Base-by-base conservation (phyloP, 2,797 vertebrate genomes). In the Notolepis coatsorum region DNA sequence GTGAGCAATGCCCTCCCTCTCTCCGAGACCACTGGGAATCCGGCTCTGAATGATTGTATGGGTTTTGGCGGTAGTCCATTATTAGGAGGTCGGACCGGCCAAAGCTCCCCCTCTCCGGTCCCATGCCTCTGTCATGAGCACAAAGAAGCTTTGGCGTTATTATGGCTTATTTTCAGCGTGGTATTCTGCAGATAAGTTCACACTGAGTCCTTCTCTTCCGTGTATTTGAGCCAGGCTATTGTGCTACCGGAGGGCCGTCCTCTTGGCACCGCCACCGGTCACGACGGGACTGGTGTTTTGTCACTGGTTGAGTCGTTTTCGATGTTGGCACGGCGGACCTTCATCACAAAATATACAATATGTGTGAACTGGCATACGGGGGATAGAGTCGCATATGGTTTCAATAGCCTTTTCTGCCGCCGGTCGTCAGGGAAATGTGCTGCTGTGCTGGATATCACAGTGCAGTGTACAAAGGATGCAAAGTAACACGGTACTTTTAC, bases 151-250 rank as follows among this genome's bases (percentile, higher is more conserved):
- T 64, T 70, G 71, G 65, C 63, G 9, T 84, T 77, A 81, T 84
- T 84, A 84, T 66, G 23, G 70, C 63, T 76, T 73, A 75, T 84
- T 79, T 84, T 70, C 75, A 75, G 46, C 20, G 0, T 76, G 71
- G 74, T 68, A 73, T 78, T 77, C 56, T 71, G 77, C 73, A 73
- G 84, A 86, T 87, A 82, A 84, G 75, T 84, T 88, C 72, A 66
- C 42, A 52, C 0, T 4, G 31, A 71, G 80, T 55, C 50, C 59
- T 46, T 77, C 65, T 13, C 28, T 55, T 56, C 10, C 71, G 43
- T 54, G 39, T 63, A 63, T 49, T 53, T 55, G 47, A 80, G 80
- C 73, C 68, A 53, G 37, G 53, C 79, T 76, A 72, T 84, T 82
- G 80, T 77, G 56, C 46, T 72, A 63, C 60, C 81, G 80, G 73